Conservation (phyloP, 2,888 invertebrate species). For the Cryptosula pallasiana region DNA sequence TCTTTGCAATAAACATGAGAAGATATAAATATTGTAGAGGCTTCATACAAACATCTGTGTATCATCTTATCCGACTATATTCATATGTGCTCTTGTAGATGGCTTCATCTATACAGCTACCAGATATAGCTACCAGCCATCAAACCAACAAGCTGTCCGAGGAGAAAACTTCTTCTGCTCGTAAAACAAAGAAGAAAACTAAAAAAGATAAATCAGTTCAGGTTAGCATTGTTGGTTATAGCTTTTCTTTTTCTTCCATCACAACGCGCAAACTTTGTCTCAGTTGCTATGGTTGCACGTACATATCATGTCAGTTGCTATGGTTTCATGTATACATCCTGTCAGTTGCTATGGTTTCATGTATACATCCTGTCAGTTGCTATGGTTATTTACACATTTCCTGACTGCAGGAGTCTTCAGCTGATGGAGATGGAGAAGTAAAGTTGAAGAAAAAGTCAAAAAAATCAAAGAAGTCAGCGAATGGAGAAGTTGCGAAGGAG, state of each 20-base stretch:
- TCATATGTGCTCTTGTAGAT: neutral
- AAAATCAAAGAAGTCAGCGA: neutral
- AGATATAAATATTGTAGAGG: no score
- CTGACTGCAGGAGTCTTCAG: neutral
- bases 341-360: neutral
- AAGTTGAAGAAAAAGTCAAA: neutral
- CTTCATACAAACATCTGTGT: no score
- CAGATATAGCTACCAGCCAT: conserved; percentile 19
- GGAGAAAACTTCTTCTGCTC: neutral
- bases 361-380: no score
- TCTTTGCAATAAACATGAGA: no score
- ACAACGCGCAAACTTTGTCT: no score
- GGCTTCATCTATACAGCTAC: neutral
- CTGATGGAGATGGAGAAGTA: no score
- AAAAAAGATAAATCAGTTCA: neutral
- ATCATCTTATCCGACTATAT: no score
- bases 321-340: no score
- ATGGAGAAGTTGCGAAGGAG: conserved; percentile 29
- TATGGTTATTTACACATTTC: neutral
- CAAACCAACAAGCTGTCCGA: neutral
- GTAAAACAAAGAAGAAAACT: conserved; percentile 13
- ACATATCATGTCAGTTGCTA: no score
- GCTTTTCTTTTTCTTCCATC: no score
- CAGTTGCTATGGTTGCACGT: no score
- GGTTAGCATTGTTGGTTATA: no score